Evolutionary conservation across 2,113 vertebrate species (phyloP), one percentile per base, ranked within the genome.

Genomic region (Anas platyrhynchos): DNA sequence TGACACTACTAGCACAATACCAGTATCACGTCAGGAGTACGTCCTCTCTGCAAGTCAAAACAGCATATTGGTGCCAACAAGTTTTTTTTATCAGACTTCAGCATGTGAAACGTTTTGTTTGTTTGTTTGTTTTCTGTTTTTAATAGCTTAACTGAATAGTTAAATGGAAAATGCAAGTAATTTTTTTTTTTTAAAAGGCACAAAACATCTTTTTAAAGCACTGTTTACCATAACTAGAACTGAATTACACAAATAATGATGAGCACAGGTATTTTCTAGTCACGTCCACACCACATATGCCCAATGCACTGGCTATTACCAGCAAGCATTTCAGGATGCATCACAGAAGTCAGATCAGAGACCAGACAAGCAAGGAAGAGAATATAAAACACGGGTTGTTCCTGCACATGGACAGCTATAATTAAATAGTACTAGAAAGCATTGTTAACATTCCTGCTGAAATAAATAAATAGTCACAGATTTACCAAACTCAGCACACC

Each of bases 371-470:
- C 41, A 79, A 54, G 61, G 44, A 81, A 48, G 29, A 67, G 32
- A 41, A 23, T 36, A 31, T 15, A 78, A 73, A 69, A 13, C 59
- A 76, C 5, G 2, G 83, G 54, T 90, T 32, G 56, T 32, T 91
- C 7, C 32, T n/a, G 20, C 22, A 41, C 38, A 23, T 16, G 32
- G 54, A 11, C 56, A 59, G 76, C 38, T 86, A 65, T 88, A 93
- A 94, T 93, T 86, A 96, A 73, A 17, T 55, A 77, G 31, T 17
- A 26, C 44, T n/a, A 56, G 88, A 86, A 82, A 89, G 86, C 48
- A n/a, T 10, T 21, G 12, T 76, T 63, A 11, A 68, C 41, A 56
- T 86, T 80, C 68, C 76, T 79, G 74, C 63, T 67, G 82, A 43
- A 89, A 77, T 92, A 71, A 93, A 93, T 48, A 48, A 22, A 48